Percentiles rank a stretch among this genome's conserved stretches.
Evolutionary conservation across 2,888 invertebrate species (phyloP).

Genomic region (Belgica antarctica): DNA sequence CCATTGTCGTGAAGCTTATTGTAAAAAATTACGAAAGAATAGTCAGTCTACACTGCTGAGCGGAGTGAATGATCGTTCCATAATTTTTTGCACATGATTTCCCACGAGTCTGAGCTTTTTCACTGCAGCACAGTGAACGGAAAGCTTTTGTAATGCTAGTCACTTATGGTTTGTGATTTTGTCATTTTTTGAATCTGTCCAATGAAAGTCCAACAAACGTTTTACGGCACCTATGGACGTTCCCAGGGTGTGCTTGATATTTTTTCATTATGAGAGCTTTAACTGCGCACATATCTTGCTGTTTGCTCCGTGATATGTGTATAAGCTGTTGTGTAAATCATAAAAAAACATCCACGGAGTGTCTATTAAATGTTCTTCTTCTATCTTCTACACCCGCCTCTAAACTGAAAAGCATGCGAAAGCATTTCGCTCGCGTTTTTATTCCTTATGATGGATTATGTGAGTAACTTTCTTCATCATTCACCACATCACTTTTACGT

Average conservation of each 20-base stretch:
- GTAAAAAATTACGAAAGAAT: neutral
- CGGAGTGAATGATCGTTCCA: too few species aligned
- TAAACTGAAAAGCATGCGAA: neutral
- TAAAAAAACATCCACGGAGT: slow-evolving; percentile 7
- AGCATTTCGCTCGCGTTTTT: neutral
- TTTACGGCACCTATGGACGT: too few species aligned
- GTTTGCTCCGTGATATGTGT: neutral
- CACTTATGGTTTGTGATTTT: too few species aligned
- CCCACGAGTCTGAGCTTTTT: neutral
- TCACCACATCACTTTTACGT: neutral
- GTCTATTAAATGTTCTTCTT: slow-evolving; percentile 14
- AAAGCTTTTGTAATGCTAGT: too few species aligned
- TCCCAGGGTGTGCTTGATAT: too few species aligned
- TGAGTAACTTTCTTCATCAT: slow-evolving; percentile 9
- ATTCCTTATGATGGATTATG: slow-evolving; percentile 18
- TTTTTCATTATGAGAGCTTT: too few species aligned
- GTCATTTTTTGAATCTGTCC: too few species aligned
- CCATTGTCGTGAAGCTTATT: neutral
- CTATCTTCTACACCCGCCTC: neutral
- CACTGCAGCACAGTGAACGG: too few species aligned
- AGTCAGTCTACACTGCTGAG: neutral
- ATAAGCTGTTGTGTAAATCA: neutral
- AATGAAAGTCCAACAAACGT: too few species aligned
- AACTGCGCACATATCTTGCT: neutral
- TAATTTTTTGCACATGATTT: neutral